Evolutionary conservation across 2,113 vertebrate species (phyloP).

Genomic region (Carettochelys insculpta): DNA sequence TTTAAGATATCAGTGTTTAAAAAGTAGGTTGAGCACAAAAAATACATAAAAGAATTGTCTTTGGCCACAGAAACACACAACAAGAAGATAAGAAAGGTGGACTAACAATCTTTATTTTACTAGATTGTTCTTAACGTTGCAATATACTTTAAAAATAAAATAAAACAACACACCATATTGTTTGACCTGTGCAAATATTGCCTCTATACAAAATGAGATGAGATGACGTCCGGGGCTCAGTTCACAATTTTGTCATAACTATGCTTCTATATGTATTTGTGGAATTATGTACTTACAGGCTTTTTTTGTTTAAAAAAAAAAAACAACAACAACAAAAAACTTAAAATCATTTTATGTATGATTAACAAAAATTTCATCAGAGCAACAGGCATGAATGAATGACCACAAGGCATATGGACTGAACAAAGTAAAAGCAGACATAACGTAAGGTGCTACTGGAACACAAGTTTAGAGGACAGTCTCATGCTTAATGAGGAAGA

Average conservation of each 20-base stretch:
- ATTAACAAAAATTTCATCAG: not conserved
- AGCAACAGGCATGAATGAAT: not conserved
- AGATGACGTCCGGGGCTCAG: not conserved
- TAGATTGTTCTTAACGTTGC: not conserved
- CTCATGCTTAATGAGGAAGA: not conserved
- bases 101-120: not conserved
- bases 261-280: not conserved
- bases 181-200: not conserved
- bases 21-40: not conserved
- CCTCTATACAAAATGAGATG: not conserved
- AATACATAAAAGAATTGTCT: not conserved
- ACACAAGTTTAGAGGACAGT: not conserved
- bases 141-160: conserved; percentile 19
- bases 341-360: not conserved
- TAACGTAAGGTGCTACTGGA: not conserved
- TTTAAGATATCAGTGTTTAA: not conserved
- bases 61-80: not conserved
- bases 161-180: not conserved
- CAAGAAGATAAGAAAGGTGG: not conserved
- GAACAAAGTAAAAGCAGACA: not conserved
- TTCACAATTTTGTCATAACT: not conserved
- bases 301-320: not conserved
- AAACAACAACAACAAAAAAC: too few relatives aligned
- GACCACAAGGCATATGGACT: not conserved
- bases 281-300: not conserved